These are phyloP conservation scores for Aplidium turbinatum DNA, from an alignment of 23 tunicate species.

Conservation along the genomic window DNA sequence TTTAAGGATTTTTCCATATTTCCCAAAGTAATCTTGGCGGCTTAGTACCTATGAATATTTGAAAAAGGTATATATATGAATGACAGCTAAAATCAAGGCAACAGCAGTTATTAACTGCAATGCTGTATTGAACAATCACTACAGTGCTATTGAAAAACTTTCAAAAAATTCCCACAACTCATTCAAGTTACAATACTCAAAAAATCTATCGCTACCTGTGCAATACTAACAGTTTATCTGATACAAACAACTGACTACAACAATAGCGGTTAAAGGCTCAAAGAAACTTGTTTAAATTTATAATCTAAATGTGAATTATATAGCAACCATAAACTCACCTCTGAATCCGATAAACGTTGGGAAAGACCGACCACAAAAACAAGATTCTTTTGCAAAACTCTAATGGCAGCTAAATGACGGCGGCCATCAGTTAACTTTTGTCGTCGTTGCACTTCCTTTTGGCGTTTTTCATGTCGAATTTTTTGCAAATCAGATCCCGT, in stretches of 20 bases:
- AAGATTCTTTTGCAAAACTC: slow-evolving; percentile 93
- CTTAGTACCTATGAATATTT: slow-evolving; percentile 60
- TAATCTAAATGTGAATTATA: no score
- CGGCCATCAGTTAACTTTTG: slow-evolving; percentile 84
- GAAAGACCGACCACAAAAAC: slow-evolving; percentile 98
- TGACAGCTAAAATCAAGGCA: no score
- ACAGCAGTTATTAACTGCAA: no score
- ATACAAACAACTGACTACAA: no score
- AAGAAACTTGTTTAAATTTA: no score
- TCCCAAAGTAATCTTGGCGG: slow-evolving; percentile 92
- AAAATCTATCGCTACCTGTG: no score
- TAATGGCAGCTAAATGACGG: slow-evolving; percentile 79
- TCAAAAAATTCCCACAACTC: not conserved
- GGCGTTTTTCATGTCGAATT: slow-evolving; percentile 70
- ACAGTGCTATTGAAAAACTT: not conserved
- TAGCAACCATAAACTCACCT: slow-evolving; percentile 49
- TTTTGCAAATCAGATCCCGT: slow-evolving; percentile 81
- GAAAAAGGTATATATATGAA: no score
- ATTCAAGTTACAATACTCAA: not conserved
- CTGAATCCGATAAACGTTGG: slow-evolving; percentile 80
- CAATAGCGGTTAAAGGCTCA: no score
- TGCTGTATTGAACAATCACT: not conserved
- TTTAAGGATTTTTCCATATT: slow-evolving; percentile 96
- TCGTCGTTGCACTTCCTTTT: slow-evolving; percentile 79
- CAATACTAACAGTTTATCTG: no score